Evolutionary conservation across 2,797 vertebrate species (phyloP).

Genomic region (Decapterus maruadsi): DNA sequence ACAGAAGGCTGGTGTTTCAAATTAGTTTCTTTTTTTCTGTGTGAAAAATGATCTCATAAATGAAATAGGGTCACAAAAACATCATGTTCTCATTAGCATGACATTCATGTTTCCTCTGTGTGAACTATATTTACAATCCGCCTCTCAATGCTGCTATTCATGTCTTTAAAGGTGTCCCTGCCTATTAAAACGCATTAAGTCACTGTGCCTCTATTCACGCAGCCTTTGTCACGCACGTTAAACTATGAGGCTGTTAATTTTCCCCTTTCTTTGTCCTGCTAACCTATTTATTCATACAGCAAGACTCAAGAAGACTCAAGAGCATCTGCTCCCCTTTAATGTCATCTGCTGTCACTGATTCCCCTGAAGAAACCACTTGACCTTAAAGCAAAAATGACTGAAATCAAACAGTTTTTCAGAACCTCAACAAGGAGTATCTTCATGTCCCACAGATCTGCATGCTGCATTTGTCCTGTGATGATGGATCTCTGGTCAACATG

Average conservation of each 20-base stretch:
- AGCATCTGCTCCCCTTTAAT: constrained; percentile 23
- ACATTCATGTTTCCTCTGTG: constrained; percentile 19
- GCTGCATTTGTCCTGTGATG: not conserved
- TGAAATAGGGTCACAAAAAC: not conserved
- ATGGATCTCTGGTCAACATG: constrained; percentile 1
- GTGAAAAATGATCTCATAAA: constrained; percentile 28
- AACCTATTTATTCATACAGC: constrained; percentile 4
- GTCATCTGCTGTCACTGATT: not conserved
- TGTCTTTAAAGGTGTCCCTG: constrained; percentile 2
- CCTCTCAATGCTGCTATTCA: constrained; percentile 20
- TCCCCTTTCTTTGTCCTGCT: not conserved
- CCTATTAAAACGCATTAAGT: not conserved
- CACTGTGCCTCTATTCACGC: constrained; percentile 4
- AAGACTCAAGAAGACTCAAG: too few species aligned
- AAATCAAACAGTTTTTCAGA: not conserved
- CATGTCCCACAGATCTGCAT: not conserved
- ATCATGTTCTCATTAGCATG: constrained; percentile 14
- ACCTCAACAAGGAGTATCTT: not conserved
- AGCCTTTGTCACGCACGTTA: not conserved
- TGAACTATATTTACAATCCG: constrained; percentile 9
- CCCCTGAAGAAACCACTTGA: not conserved
- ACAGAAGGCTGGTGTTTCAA: constrained; percentile 5
- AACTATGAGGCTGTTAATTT: not conserved
- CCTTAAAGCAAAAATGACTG: not conserved
- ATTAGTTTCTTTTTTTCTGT: not conserved